Base-by-base conservation (phyloP, 2,888 invertebrate species). In the Agrotis puta region DNA sequence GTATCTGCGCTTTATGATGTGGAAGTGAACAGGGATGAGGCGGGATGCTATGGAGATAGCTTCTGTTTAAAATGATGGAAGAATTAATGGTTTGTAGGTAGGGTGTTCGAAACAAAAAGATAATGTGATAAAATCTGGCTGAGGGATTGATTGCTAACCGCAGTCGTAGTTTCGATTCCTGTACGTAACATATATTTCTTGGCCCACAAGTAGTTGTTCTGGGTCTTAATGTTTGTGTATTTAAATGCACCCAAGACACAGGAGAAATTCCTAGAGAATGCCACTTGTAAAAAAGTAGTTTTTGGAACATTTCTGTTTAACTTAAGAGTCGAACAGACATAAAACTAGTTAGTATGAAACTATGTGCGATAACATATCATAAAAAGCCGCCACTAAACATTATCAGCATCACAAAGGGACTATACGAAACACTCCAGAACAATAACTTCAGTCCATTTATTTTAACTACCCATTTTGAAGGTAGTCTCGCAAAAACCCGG, bases 1-100 rank as follows among this genome's bases (percentile, higher is more conserved):
- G 20, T n/a, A 74, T 22, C 84, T 81, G 81, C 71, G 65, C 54
- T 84, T 85, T 85, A 84, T 85, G 84, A 61, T 3, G 51, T 57
- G 61, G 64, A 74, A 77, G 53, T 53, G 24, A 53, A 61, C 59
- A 72, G 22, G 54, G 43, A 39, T 24, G 39, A 58, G 65, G 58
- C 27, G 54, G 62, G 13, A 13, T 51, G 27, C 2, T 48, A 47
- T 58, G 27, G 22, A 53, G 27, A 43, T 63, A 22, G 27, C n/a
- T 9, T 20, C 18, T 24, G 24, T 72, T 58, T 51, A 45, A 51
- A 45, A 57, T 5, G 16, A 16, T n/a, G n/a, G 13, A 47, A 45
- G 13, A 33, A 45, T 27, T 7, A 48, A 50, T 39, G 20, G 14
- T n/a, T n/a, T 57, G 22, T 45, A 5, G 24, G 39, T 43, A 13